These are phyloP conservation scores for Chanos chanos DNA, from an alignment of 2,797 vertebrate species.

Conservation along the genomic window DNA sequence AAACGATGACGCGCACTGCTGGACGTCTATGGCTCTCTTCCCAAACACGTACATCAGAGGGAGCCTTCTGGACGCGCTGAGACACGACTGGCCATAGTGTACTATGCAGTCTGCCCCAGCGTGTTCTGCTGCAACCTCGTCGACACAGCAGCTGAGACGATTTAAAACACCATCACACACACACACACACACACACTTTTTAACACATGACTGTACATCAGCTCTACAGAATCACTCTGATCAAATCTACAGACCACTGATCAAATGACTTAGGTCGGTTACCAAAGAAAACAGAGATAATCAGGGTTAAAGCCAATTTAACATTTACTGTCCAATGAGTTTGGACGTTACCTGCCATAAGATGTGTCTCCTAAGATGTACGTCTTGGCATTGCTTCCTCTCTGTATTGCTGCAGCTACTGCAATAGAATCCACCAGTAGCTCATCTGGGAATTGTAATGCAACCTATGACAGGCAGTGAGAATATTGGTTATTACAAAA, in stretches of 20 bases:
- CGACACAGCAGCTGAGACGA: constrained; percentile 87
- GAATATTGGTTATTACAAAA: neutral
- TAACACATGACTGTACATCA: neutral
- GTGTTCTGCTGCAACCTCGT: constrained; percentile 90
- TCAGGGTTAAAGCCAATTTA: neutral
- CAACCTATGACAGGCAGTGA: constrained; percentile 71
- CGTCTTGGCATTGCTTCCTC: constrained; percentile 62
- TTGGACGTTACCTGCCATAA: constrained; percentile 83
- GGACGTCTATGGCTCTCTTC: constrained; percentile 62
- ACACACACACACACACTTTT: neutral
- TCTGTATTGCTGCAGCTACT: constrained; percentile 76
- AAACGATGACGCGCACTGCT: constrained; percentile 72
- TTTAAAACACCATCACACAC: neutral
- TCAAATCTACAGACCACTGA: too few species aligned
- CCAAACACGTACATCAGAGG: constrained; percentile 77
- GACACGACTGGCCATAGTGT: constrained; percentile 89
- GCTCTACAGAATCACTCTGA: too few species aligned
- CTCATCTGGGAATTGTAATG: constrained; percentile 92
- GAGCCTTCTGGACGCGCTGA: constrained; percentile 82
- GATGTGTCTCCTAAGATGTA: constrained; percentile 91
- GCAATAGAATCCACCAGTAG: constrained; percentile 77
- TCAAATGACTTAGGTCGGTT: too few species aligned
- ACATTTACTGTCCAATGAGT: neutral
- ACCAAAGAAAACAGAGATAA: neutral
- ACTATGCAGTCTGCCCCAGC: constrained; percentile 77